Evolutionary conservation across 2,888 invertebrate species (phyloP).

Genomic region (Encarsia formosa): DNA sequence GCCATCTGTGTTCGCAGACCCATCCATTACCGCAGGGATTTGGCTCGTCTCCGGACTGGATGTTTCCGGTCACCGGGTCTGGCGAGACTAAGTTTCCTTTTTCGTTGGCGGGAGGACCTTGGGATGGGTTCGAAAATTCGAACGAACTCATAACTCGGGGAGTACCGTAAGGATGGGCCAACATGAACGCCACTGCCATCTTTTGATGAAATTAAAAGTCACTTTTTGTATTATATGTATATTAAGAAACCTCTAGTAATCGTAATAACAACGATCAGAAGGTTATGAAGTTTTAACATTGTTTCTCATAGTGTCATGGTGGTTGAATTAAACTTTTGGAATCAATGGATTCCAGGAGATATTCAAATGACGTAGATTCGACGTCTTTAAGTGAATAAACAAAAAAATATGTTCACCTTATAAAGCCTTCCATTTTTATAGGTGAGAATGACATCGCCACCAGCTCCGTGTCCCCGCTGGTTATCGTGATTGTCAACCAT

Average conservation of each 20-base stretch:
- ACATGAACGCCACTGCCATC: constrained; percentile 79
- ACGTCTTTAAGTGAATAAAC: no score
- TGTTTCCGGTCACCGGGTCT: constrained; percentile 48
- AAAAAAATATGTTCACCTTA: no score
- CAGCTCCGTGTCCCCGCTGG: constrained; percentile 66
- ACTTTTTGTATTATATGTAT: no score
- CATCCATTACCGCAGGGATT: constrained; percentile 67
- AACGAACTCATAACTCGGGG: constrained; percentile 85
- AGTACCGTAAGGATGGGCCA: constrained; percentile 76
- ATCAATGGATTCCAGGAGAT: no score
- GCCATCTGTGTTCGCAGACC: constrained; percentile 84
- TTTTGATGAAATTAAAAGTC: no score
- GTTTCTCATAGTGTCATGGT: no score
- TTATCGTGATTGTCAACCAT: constrained; percentile 92
- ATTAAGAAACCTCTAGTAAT: no score
- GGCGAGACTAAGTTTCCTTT: constrained; percentile 66
- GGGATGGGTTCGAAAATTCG: constrained; percentile 56
- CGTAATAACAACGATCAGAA: no score
- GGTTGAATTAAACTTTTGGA: no score
- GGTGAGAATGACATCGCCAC: constrained; percentile 60
- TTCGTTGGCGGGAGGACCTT: constrained; percentile 67
- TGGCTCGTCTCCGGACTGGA: constrained; percentile 56
- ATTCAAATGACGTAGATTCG: no score
- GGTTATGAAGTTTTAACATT: no score
- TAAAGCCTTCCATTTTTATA: constrained; percentile 65